These are phyloP conservation scores for Trichoplusia ni DNA, from an alignment of 1,140 invertebrate genomes.

Conservation along the genomic window DNA sequence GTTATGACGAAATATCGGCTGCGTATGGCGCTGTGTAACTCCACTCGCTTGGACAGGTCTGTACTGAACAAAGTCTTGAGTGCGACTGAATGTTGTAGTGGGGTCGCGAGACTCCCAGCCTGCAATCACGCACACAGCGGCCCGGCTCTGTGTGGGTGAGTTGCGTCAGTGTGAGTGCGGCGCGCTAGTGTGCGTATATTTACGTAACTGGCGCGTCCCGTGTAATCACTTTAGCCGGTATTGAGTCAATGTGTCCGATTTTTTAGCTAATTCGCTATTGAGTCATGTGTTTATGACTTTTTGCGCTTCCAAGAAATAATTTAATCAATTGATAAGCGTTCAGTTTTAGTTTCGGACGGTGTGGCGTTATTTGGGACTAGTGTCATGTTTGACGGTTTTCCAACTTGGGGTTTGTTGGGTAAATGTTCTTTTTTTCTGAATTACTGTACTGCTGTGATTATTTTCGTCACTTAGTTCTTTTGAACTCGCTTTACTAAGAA, in stretches of 20 bases:
- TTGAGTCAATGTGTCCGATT: slow-evolving; percentile 76
- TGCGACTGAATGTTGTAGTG: slow-evolving; percentile 78
- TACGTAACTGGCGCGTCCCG: slow-evolving; percentile 70
- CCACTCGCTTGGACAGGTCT: slow-evolving; percentile 65
- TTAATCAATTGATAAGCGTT: slow-evolving; percentile 67
- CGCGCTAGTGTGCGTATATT: slow-evolving; percentile 49
- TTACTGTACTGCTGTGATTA: background rate
- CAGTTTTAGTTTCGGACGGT: slow-evolving; percentile 47
- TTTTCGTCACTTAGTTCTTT: slow-evolving; percentile 9
- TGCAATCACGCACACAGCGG: slow-evolving; percentile 46
- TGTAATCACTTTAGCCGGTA: slow-evolving; percentile 74
- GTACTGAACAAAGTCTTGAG: slow-evolving; percentile 61
- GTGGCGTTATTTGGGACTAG: slow-evolving; percentile 56
- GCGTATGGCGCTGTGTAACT: slow-evolving; percentile 62
- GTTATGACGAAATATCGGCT: slow-evolving; percentile 78
- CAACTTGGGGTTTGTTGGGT: background rate
- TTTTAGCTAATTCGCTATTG: slow-evolving; percentile 77
- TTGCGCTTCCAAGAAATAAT: slow-evolving; percentile 65
- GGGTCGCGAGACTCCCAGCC: slow-evolving; percentile 71
- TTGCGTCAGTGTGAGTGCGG: slow-evolving; percentile 42
- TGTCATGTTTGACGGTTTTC: slow-evolving; percentile 19
- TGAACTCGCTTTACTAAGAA: background rate
- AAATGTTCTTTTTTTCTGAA: slow-evolving; percentile 19
- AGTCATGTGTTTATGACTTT: slow-evolving; percentile 75
- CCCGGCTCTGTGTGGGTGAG: slow-evolving; percentile 47